These are phyloP conservation scores for Charina bottae DNA, from an alignment of 2,113 vertebrate genomes.

Conservation along the genomic window DNA sequence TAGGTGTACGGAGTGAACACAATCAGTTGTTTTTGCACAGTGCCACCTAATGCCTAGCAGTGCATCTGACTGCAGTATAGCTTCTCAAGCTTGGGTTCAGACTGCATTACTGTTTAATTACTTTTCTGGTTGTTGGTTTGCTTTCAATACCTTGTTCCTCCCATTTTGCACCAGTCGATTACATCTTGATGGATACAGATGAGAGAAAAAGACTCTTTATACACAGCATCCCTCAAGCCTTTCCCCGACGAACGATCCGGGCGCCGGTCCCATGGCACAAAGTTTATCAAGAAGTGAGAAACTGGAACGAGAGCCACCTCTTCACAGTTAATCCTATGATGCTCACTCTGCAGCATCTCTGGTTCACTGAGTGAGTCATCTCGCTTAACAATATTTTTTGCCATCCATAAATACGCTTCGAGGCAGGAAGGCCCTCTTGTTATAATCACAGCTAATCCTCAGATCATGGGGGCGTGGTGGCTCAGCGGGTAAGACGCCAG, in stretches of 20 bases:
- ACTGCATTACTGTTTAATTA: not conserved
- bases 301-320: slow-evolving; percentile 82
- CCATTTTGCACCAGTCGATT: slow-evolving; percentile 81
- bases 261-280: slow-evolving; percentile 86
- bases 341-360: slow-evolving; percentile 80
- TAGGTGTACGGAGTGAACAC: not conserved
- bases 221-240: slow-evolving; percentile 74
- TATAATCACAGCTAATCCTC: not conserved
- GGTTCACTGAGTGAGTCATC: slow-evolving; percentile 81
- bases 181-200: slow-evolving; percentile 84
- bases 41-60: not conserved
- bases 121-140: not conserved
- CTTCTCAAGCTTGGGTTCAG: not conserved
- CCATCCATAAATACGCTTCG: not conserved
- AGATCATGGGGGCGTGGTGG: too few relatives aligned
- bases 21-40: not conserved
- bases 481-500: too few relatives aligned
- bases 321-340: slow-evolving; percentile 82
- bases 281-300: slow-evolving; percentile 66
- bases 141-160: not conserved
- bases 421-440: not conserved
- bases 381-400: not conserved
- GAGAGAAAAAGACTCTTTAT: slow-evolving; percentile 85
- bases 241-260: slow-evolving; percentile 80
- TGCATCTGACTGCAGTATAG: not conserved